A percentile compares a stretch with the other conserved stretches of the same genome.
Evolutionary conservation across 2,888 invertebrate genomes (phyloP).

Genomic region (Coremacera marginata): DNA sequence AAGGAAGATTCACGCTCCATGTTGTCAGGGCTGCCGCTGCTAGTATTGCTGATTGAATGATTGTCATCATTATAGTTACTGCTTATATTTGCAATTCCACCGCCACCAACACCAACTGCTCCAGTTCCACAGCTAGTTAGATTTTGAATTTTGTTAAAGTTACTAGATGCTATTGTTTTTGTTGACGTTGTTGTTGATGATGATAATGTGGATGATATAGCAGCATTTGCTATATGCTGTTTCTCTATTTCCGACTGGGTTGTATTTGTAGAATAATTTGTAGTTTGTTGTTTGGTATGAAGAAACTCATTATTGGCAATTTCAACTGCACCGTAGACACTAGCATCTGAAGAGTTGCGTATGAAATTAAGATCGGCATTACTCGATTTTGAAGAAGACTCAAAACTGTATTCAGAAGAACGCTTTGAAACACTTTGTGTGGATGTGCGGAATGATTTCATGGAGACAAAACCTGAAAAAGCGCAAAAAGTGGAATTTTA

Average conservation of each 20-base stretch:
- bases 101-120: neutral
- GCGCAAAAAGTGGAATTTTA: neutral
- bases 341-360: conserved; percentile 33
- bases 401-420: conserved; percentile 74
- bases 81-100: neutral
- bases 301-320: conserved; percentile 44
- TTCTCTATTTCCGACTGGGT: conserved; percentile 20
- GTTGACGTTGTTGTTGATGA: conserved; percentile 48
- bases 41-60: conserved; percentile 50
- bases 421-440: conserved; percentile 75
- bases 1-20: conserved; percentile 49
- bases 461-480: conserved; percentile 74
- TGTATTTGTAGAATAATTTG: neutral
- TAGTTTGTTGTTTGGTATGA: conserved; percentile 44
- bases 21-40: conserved; percentile 51
- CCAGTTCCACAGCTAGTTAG: conserved; percentile 2
- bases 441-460: conserved; percentile 75
- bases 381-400: conserved; percentile 64
- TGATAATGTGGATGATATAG: conserved; percentile 40
- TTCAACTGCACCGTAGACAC: conserved; percentile 13
- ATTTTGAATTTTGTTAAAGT: conserved; percentile 32
- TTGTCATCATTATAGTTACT: conserved; percentile 47
- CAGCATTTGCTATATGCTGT: conserved; percentile 24
- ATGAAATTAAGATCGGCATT: conserved; percentile 54
- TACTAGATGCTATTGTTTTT: conserved; percentile 33